phyloP scores from a whole-genome alignment of 1,140 invertebrate species.

The Brevipalpus yothersi region DNA sequence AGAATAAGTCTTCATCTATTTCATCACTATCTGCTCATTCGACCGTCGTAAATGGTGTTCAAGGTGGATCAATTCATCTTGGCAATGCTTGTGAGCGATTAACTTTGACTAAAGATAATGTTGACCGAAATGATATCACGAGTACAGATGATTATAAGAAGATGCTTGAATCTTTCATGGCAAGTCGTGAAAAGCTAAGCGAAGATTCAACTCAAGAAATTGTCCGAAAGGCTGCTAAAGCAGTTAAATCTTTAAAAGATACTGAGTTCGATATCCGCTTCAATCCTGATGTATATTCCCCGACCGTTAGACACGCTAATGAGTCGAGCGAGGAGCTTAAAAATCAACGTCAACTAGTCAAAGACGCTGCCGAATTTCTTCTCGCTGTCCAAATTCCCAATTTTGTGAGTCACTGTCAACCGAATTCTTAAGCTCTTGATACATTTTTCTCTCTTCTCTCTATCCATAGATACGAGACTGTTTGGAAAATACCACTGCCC shows the following conservation, averaged over 20 bases:
- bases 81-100: constrained; percentile 16
- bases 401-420: constrained; percentile 39
- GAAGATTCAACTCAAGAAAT: constrained; percentile 69
- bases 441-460: constrained; percentile 9
- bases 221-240: constrained; percentile 56
- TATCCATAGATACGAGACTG: constrained; percentile 54
- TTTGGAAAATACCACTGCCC: constrained; percentile 64
- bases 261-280: constrained; percentile 82
- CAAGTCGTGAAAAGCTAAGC: constrained; percentile 48
- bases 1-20: too few species aligned
- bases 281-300: constrained; percentile 92
- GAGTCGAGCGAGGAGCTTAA: constrained; percentile 36
- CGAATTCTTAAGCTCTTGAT: constrained; percentile 1
- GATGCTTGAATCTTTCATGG: constrained; percentile 58
- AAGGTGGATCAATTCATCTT: constrained; percentile 11
- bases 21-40: neutral
- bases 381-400: constrained; percentile 73
- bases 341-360: constrained; percentile 63
- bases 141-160: constrained; percentile 61
- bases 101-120: constrained; percentile 11
- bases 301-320: constrained; percentile 61
- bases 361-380: constrained; percentile 84
- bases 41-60: neutral
- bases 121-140: constrained; percentile 14
- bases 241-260: constrained; percentile 52